Evolutionary conservation across 2,113 vertebrate species (phyloP).

Genomic region (Larimichthys crocea): DNA sequence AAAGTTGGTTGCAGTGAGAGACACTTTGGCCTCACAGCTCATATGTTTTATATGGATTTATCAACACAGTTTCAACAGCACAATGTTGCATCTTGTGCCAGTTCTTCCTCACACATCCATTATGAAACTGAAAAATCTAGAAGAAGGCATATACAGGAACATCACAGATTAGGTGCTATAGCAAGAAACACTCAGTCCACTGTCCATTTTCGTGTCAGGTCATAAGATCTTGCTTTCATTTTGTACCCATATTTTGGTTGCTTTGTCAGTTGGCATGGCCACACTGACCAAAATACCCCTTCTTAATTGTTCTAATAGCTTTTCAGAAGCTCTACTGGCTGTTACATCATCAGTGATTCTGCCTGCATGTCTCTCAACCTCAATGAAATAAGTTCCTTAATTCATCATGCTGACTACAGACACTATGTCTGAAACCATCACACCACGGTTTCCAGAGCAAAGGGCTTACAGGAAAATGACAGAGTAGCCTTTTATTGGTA

Average conservation of each 20-base stretch:
- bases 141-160: neutral
- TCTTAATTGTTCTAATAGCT: neutral
- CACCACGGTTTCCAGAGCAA: neutral
- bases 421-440: neutral
- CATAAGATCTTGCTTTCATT: neutral
- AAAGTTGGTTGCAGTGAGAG: neutral
- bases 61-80: neutral
- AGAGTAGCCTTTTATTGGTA: too few species aligned
- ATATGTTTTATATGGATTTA: neutral
- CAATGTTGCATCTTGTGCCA: neutral
- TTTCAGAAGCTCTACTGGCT: neutral
- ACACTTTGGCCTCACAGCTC: neutral
- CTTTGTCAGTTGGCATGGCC: neutral
- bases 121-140: neutral
- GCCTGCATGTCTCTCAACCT: slow-evolving; percentile 27
- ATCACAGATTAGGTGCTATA: neutral
- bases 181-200: too few species aligned
- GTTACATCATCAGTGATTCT: neutral
- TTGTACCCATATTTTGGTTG: neutral
- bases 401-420: neutral
- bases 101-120: neutral
- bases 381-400: neutral
- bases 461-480: too few species aligned
- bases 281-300: neutral
- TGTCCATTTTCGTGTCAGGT: neutral